Evolutionary conservation across 2,113 vertebrate species (phyloP).

Genomic region (Indicator maculatus): DNA sequence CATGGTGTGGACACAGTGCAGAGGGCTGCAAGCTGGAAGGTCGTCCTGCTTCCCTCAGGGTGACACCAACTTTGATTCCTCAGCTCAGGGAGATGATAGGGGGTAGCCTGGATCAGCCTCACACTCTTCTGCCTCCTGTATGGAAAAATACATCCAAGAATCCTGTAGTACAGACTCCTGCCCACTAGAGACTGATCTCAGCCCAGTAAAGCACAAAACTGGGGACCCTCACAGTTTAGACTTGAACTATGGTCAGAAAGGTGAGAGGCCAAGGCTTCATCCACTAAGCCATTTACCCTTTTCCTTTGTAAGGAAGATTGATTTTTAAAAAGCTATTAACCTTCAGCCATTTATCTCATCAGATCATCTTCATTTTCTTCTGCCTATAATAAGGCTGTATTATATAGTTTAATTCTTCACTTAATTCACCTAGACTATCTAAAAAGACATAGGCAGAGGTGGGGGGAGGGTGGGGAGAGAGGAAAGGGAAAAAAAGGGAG

Average conservation of each 20-base stretch:
- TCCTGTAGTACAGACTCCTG: conserved; percentile 77
- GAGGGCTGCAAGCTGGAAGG: neutral
- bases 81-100: neutral
- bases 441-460: conserved; percentile 20
- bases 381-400: conserved; percentile 75
- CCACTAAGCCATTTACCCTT: conserved; percentile 82
- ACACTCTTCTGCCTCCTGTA: neutral
- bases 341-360: conserved; percentile 81
- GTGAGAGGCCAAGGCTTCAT: conserved; percentile 79
- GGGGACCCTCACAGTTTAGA: conserved; percentile 67
- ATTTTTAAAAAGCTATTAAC: conserved; percentile 86
- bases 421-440: conserved; percentile 65
- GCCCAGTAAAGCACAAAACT: conserved; percentile 65
- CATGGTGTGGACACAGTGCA: neutral
- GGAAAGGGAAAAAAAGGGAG: neutral
- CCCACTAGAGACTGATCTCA: conserved; percentile 83
- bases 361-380: conserved; percentile 81
- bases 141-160: conserved; percentile 40
- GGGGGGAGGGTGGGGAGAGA: neutral
- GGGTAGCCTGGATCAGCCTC: neutral
- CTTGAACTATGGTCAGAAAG: conserved; percentile 79
- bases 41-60: neutral
- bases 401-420: conserved; percentile 73
- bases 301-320: conserved; percentile 81
- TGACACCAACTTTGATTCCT: neutral